Conservation (phyloP, 2,113 vertebrate species). For the Petaurus breviceps region DNA sequence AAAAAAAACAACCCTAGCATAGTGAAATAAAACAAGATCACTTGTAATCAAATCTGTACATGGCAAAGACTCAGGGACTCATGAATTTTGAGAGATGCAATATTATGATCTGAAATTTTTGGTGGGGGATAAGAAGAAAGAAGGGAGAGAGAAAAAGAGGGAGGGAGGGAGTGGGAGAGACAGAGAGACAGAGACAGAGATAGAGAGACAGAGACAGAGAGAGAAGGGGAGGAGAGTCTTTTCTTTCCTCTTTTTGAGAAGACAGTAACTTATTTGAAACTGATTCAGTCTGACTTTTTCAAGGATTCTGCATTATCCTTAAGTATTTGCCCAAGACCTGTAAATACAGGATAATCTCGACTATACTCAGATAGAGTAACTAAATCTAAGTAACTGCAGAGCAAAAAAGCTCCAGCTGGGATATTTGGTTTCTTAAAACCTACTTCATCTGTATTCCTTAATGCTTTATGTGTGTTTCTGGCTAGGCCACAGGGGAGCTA, state of each 20-base stretch:
- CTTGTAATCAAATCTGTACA: neutral
- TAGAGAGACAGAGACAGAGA: too few species aligned
- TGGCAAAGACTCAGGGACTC: neutral
- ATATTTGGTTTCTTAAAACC: slow-evolving; percentile 64
- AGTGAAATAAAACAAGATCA: neutral
- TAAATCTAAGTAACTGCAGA: slow-evolving; percentile 43
- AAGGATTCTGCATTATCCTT: neutral
- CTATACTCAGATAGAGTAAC: slow-evolving; percentile 37
- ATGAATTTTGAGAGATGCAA: neutral
- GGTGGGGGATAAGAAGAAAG: too few species aligned
- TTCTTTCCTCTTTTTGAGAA: neutral
- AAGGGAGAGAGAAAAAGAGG: neutral
- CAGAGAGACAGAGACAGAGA: too few species aligned
- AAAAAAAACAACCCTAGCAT: neutral
- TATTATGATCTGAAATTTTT: neutral
- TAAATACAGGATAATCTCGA: slow-evolving; percentile 13
- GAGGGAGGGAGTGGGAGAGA: neutral
- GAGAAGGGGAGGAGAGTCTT: neutral
- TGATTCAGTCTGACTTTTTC: neutral
- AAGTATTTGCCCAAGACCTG: slow-evolving; percentile 11
- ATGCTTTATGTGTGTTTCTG: slow-evolving; percentile 62
- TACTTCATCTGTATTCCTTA: slow-evolving; percentile 54
- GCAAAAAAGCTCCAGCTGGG: slow-evolving; percentile 57
- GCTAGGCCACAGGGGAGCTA: slow-evolving; percentile 14
- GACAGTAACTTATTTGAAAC: slow-evolving; percentile 57